Evolutionary conservation across 2,888 invertebrate species (phyloP).

Genomic region (Hirtodrosophila alboralis): DNA sequence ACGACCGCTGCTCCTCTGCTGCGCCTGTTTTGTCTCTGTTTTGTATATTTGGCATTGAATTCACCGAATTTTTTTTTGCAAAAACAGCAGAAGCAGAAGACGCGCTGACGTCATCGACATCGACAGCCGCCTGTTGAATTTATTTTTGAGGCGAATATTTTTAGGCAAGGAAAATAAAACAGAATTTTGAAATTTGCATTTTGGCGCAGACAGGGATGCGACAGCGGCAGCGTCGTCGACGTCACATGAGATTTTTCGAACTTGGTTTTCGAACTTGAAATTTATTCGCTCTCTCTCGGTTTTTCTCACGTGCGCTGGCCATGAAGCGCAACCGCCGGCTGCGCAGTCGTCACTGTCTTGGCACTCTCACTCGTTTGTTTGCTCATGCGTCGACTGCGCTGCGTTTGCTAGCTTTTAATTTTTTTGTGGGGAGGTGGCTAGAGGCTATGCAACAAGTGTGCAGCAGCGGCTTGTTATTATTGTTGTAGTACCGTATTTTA

Average conservation of each 20-base stretch:
- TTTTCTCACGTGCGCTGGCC: slow-evolving; percentile 38
- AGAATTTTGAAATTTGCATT: slow-evolving; percentile 46
- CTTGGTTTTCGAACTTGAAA: slow-evolving; percentile 43
- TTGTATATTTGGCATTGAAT: slow-evolving; percentile 62
- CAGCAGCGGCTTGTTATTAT: slow-evolving; percentile 24
- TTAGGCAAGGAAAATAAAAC: slow-evolving; percentile 39
- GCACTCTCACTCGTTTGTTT: slow-evolving; percentile 56
- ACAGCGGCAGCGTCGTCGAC: slow-evolving; percentile 18
- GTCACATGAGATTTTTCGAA: slow-evolving; percentile 22
- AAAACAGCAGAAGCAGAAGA: slow-evolving; percentile 19
- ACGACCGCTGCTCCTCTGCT: slow-evolving; percentile 16
- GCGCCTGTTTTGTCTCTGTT: slow-evolving; percentile 17
- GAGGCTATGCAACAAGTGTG: slow-evolving; percentile 70
- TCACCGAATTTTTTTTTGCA: slow-evolving; percentile 61
- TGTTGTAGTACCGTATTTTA: slow-evolving; percentile 59
- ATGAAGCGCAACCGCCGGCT: slow-evolving; percentile 37
- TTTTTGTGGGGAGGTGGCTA: slow-evolving; percentile 4
- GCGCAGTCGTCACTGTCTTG: slow-evolving; percentile 45
- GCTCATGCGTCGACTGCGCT: slow-evolving; percentile 48
- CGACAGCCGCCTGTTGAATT: slow-evolving; percentile 46
- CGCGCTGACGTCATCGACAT: slow-evolving; percentile 48
- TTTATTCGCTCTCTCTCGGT: slow-evolving; percentile 9
- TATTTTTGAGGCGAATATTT: slow-evolving; percentile 42
- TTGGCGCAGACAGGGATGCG: slow-evolving; percentile 39
- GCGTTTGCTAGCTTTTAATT: slow-evolving; percentile 25